phyloP scores from a whole-genome alignment of 2,797 vertebrate species.

The Kryptolebias ocellatus region DNA sequence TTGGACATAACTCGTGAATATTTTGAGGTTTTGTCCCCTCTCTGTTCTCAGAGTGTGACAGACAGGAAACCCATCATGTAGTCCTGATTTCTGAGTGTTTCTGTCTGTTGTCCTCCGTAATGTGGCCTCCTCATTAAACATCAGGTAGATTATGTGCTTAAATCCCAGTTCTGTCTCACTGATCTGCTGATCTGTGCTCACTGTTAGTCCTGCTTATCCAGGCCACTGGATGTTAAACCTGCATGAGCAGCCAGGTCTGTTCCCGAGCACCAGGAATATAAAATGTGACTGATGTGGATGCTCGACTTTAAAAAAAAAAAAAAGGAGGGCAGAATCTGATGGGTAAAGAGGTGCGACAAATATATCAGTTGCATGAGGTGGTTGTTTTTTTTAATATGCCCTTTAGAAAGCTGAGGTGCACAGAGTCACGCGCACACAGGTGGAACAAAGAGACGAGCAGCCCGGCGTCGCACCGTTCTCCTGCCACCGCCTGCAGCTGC shows the following conservation, averaged over 20 bases:
- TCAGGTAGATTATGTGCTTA: slow-evolving; percentile 72
- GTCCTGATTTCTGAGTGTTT: slow-evolving; percentile 31
- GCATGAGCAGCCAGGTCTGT: slow-evolving; percentile 22
- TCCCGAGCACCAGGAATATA: slow-evolving; percentile 15
- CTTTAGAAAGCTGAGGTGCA: slow-evolving; percentile 14
- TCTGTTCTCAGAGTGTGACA: slow-evolving; percentile 27
- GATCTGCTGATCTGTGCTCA: slow-evolving; percentile 65
- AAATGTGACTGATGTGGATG: slow-evolving; percentile 45
- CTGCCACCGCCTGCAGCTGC: slow-evolving; percentile 60
- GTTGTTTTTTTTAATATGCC: slow-evolving; percentile 31
- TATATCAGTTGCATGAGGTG: slow-evolving; percentile 39
- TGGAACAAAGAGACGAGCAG: slow-evolving; percentile 68
- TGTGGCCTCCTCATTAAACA: slow-evolving; percentile 49
- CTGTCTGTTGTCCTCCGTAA: slow-evolving; percentile 19
- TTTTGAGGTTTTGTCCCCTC: slow-evolving; percentile 9
- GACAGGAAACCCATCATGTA: slow-evolving; percentile 21
- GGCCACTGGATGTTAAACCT: slow-evolving; percentile 75
- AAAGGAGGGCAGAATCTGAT: slow-evolving; percentile 19
- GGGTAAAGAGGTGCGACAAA: slow-evolving; percentile 1
- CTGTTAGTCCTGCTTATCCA: slow-evolving; percentile 71
- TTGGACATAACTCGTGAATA: background rate
- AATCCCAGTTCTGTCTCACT: slow-evolving; percentile 57
- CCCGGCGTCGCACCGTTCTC: slow-evolving; percentile 49
- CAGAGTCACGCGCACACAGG: slow-evolving; percentile 29
- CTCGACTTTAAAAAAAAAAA: slow-evolving; percentile 24